Conservation (phyloP, 2,797 vertebrate species). For the Spheniscus humboldti region DNA sequence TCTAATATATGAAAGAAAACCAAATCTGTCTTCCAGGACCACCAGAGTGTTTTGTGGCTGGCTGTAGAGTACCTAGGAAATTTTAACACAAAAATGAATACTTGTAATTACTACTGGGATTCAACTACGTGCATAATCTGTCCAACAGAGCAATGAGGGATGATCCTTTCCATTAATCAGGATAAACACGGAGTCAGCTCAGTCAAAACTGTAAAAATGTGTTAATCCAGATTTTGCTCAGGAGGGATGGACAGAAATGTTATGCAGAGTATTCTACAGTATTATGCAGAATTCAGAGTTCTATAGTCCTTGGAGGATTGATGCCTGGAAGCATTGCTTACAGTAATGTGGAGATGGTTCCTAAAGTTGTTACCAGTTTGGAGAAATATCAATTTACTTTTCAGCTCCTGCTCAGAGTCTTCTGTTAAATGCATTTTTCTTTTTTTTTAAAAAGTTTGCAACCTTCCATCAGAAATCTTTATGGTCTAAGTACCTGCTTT, state of each 20-base stretch:
- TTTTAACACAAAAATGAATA: background rate
- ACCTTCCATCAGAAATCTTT: background rate
- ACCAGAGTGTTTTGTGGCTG: background rate
- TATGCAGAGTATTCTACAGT: background rate
- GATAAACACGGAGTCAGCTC: background rate
- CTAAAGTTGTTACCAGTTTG: background rate
- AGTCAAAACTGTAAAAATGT: background rate
- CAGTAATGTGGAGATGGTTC: background rate
- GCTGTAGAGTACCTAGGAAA: background rate
- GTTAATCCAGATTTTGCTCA: background rate
- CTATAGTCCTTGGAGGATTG: background rate
- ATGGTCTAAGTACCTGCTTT: background rate
- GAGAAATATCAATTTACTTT: background rate
- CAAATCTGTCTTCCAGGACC: background rate
- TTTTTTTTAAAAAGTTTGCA: background rate
- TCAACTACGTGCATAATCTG: background rate
- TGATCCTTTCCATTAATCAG: background rate
- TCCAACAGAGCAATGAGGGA: background rate
- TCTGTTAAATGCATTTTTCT: background rate
- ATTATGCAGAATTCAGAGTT: background rate
- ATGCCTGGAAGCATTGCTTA: background rate
- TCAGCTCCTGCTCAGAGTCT: background rate
- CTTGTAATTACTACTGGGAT: background rate
- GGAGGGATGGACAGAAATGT: background rate
- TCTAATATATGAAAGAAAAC: background rate